These are phyloP conservation scores for Chymomyza procnemis DNA, from an alignment of 2,888 invertebrate species.

Conservation along the genomic window DNA sequence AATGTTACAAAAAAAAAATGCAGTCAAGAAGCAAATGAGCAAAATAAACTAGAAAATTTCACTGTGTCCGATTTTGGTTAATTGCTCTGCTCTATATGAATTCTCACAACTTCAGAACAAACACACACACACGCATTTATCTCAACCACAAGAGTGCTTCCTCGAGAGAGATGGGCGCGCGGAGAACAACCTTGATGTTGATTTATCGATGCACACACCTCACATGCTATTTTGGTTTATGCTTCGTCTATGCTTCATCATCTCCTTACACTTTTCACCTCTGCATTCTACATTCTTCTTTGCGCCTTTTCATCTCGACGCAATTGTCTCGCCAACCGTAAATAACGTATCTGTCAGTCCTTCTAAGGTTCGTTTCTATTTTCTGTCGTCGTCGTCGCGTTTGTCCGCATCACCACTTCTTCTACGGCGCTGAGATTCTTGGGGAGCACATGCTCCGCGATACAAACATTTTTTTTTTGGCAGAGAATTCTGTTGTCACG, in stretches of 20 bases:
- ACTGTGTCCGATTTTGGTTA: constrained; percentile 46
- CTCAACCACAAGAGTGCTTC: constrained; percentile 39
- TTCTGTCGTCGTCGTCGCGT: constrained; percentile 52
- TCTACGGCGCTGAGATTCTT: background rate
- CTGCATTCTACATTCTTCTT: constrained; percentile 29
- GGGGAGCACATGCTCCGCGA: background rate
- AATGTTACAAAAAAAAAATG: constrained; percentile 9
- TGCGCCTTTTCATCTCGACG: constrained; percentile 23
- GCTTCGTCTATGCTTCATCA: constrained; percentile 9
- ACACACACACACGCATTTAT: constrained; percentile 4
- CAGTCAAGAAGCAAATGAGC: constrained; percentile 15
- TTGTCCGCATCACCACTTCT: constrained; percentile 17
- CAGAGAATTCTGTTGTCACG: constrained; percentile 36
- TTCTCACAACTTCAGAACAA: constrained; percentile 58
- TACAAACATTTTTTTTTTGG: background rate
- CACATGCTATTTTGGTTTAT: constrained; percentile 53
- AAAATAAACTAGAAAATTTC: constrained; percentile 23
- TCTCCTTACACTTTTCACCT: constrained; percentile 15
- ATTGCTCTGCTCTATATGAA: constrained; percentile 56
- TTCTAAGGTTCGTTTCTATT: constrained; percentile 79
- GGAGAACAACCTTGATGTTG: constrained; percentile 76
- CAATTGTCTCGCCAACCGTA: constrained; percentile 59
- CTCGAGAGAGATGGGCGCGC: constrained; percentile 51
- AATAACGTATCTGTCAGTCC: constrained; percentile 68
- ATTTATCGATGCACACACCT: constrained; percentile 65